Evolutionary conservation across 2,797 vertebrate species (phyloP), one percentile per base, ranked within the genome.

Genomic region (Sternarchorhynchus goeldii): DNA sequence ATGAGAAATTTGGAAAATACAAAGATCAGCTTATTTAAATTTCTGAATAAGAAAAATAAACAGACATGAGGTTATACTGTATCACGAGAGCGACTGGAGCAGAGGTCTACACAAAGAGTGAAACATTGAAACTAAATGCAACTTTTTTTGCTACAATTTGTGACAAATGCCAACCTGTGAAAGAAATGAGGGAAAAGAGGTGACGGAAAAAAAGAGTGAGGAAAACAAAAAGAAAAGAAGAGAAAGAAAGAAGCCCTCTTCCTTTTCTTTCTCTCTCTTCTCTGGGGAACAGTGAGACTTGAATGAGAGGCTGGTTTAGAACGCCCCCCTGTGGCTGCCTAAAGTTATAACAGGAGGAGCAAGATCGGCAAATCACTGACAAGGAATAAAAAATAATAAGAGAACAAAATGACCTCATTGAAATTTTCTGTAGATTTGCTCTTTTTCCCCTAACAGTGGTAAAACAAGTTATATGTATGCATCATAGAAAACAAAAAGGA

Each of bases 1-100:
- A 94, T 93, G 91, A 94, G 90, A 92, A 93, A 93, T 92, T 92
- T 93, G 92, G 91, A 94, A 93, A 93, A 92, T 93, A 93, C 93
- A 93, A 93, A 93, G 91, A 93, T 93, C 91, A 89, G 90, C 87
- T 92, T 90, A 92, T 92, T 93, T 91, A 91, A 91, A 92, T 76
- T 90, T 91, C 86, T 90, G 89, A 92, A 92, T 93, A 93, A 90
- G 90, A 92, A 93, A 87, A 93, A 92, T 90, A 90, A 92, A 91
- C 89, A 90, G 89, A 90, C 85, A 91, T 91, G 89, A 91, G 87
- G 86, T 92, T 93, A 92, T 91, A 91, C 80, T 86, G 88, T 90
- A 90, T 91, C 90, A 90, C 86, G 86, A 90, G 87, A 86, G 84
- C 89, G 87, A 87, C 82, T 88, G 83, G 85, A 89, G 79, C 58